Base-by-base conservation (phyloP, 2,797 vertebrate species). In the Gymnopithys bicolor region DNA sequence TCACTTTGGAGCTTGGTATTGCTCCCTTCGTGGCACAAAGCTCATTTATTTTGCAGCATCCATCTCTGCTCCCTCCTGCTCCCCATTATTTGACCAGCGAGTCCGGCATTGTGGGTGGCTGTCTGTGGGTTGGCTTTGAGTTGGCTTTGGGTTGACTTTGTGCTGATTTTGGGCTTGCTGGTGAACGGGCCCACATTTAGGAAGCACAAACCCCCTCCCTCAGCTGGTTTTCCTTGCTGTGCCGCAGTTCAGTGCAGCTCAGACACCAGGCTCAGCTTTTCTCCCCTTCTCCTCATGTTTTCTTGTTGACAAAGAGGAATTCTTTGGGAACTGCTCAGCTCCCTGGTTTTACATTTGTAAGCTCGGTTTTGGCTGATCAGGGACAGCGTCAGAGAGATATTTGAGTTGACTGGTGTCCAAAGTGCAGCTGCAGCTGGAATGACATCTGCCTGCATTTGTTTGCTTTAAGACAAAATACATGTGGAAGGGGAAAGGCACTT, bases 391-490 rank as follows among this genome's bases (percentile, higher is more conserved):
- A 8, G 53, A 35, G 92, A 96, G 73, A 33, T 92, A 64, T 94
- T 97, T 90, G 75, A 91, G 89, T 74, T 94, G 95, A 92, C 39
- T 87, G 63, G 62, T 63, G 73, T 94, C 96, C 80, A 85, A 75
- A 83, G 51, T 1, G 0, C 91, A 95, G 93, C 94, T 95, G 93
- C 83, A 86, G 74, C 86, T 83, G 75, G 45, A 81, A 82, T 75
- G 94, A 95, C 93, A 90, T 96, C 94, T 95, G 89, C 91, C 78
- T 51, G 64, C 80, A 21, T 90, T 91, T 95, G 89, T 97, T 94
- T 96, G 73, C 83, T 82, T 96, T 71, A 82, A 69, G 93, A 78
- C 66, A 78, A 95, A 86, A 64, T 81, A 79, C 66, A 33, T 33
- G 68, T 84, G 80, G 78, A 89, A 87, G n/a, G 52, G 82, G 59